These are phyloP conservation scores for Oncorhynchus clarkii DNA, from an alignment of 2,113 vertebrate genomes.

Conservation along the genomic window DNA sequence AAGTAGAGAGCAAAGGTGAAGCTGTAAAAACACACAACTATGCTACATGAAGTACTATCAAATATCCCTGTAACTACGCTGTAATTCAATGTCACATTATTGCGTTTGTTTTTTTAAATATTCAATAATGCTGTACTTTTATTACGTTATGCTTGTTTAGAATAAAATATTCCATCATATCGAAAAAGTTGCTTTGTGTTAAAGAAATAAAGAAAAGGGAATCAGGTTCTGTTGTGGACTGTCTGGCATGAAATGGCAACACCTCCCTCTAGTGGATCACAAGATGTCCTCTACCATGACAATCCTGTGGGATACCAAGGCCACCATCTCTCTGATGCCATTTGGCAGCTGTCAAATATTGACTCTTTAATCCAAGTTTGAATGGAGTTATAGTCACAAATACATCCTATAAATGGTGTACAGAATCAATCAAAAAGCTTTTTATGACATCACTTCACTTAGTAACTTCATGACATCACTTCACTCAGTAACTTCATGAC, in stretches of 20 bases:
- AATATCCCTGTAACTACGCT: conserved; percentile 39
- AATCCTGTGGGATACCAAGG: not conserved
- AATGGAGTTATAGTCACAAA: no score
- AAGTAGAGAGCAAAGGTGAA: not conserved
- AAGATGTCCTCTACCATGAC: not conserved
- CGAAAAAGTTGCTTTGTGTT: not conserved
- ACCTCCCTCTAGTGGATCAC: not conserved
- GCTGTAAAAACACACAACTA: not conserved
- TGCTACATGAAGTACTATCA: not conserved
- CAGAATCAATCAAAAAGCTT: no score
- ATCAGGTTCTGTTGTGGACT: no score
- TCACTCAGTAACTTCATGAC: no score
- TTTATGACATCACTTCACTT: no score
- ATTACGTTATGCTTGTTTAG: conserved; percentile 32
- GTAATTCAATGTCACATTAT: conserved; percentile 26
- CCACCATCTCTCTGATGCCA: not conserved
- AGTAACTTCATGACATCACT: no score
- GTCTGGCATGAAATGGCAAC: not conserved
- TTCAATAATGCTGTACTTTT: conserved; percentile 27
- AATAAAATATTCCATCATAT: conserved; percentile 43
- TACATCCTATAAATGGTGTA: no score
- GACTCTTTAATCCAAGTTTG: no score
- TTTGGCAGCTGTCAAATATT: not conserved
- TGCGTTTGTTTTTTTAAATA: conserved; percentile 22
- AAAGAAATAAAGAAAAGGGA: not conserved